Percentiles rank a stretch among this genome's conserved stretches.
phyloP scores from a whole-genome alignment of 1,140 invertebrate species.

The Metopolophium dirhodum region DNA sequence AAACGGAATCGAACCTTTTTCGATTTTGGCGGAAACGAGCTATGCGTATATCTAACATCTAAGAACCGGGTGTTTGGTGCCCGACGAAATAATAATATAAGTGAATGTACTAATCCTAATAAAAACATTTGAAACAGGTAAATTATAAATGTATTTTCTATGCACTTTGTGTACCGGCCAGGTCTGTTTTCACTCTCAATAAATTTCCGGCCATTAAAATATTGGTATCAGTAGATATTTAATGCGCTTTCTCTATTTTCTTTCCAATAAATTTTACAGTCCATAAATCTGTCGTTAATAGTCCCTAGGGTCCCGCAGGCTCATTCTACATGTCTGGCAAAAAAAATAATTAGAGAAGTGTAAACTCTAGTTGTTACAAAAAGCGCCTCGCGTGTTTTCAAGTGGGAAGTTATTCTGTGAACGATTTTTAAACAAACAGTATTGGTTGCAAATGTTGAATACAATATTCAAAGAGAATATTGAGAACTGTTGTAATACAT shows the following conservation, averaged over 20 bases:
- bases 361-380: constrained; percentile 15
- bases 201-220: constrained; percentile 31
- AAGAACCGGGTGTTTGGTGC: not conserved
- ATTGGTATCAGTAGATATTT: constrained; percentile 19
- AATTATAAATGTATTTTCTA: not conserved
- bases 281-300: constrained; percentile 46
- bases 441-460: not conserved
- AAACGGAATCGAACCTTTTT: not conserved
- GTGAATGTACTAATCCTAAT: not conserved
- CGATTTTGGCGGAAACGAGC: not conserved
- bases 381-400: not conserved
- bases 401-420: not conserved
- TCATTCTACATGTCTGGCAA: not conserved
- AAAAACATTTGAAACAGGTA: not conserved
- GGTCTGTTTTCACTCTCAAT: not conserved
- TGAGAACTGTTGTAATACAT: not conserved
- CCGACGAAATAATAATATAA: not conserved
- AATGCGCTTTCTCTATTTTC: constrained; percentile 9
- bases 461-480: not conserved
- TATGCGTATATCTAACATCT: not conserved
- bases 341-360: constrained; percentile 23
- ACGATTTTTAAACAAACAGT: not conserved
- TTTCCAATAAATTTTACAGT: constrained; percentile 27
- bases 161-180: not conserved
- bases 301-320: constrained; percentile 26